Percentiles rank a stretch among this genome's conserved stretches.
phyloP scores from a whole-genome alignment of 1,140 invertebrate genomes.

The Drosophila tropicalis region DNA sequence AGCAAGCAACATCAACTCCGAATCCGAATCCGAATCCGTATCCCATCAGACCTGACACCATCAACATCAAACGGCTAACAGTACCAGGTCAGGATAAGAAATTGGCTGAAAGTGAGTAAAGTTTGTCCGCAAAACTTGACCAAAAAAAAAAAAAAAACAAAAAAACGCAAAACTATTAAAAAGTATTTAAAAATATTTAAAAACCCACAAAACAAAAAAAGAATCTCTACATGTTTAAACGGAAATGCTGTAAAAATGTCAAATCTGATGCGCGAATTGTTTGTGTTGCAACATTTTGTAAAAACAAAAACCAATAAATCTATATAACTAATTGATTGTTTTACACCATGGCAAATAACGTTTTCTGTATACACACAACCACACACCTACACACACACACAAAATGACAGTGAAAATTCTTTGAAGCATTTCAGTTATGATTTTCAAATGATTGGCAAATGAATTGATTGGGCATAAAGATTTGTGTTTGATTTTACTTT shows the following conservation, averaged over 20 bases:
- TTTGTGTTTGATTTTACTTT: conserved; percentile 36
- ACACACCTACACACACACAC: conserved; percentile 45
- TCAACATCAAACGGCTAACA: conserved; percentile 79
- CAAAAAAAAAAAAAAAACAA: conserved; percentile 37
- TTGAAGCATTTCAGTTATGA: conserved; percentile 50
- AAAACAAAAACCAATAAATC: conserved; percentile 34
- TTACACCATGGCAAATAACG: conserved; percentile 66
- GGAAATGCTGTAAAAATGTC: conserved; percentile 77
- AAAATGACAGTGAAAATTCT: conserved; percentile 48
- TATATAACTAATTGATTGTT: conserved; percentile 60
- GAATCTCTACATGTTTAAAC: conserved; percentile 41
- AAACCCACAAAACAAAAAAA: conserved; percentile 50
- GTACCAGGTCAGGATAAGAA: conserved; percentile 82
- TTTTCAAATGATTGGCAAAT: conserved; percentile 64
- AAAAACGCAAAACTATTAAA: conserved; percentile 30
- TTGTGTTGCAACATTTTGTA: conserved; percentile 78
- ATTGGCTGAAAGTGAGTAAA: conserved; percentile 83
- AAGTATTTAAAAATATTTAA: conserved; percentile 45
- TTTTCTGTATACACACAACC: conserved; percentile 48
- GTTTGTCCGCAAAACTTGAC: conserved; percentile 74
- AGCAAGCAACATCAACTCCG: conserved; percentile 34
- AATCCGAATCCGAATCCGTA: conserved; percentile 23
- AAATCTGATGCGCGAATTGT: conserved; percentile 75
- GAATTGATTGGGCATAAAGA: conserved; percentile 43
- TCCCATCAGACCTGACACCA: conserved; percentile 66